Percentiles rank a stretch among this genome's conserved stretches.
These are phyloP conservation scores for Leucoptera coffeella DNA, from an alignment of 2,888 invertebrate species.

Conservation along the genomic window DNA sequence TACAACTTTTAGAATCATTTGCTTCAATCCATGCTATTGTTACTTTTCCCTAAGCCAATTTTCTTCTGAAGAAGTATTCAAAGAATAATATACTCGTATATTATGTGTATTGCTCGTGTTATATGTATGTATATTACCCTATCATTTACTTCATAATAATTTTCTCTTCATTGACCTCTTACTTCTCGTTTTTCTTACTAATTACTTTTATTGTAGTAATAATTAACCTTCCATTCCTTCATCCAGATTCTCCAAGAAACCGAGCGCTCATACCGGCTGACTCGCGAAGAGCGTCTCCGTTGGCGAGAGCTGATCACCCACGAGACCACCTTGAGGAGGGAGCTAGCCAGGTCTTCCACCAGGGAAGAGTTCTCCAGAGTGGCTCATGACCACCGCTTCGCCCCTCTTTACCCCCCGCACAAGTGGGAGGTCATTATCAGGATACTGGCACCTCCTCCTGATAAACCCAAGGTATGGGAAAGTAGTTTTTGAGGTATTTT, in stretches of 20 bases:
- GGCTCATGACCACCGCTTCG: constrained; percentile 74
- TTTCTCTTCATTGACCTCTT: too few relatives aligned
- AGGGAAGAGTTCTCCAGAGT: constrained; percentile 83
- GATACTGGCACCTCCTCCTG: constrained; percentile 67
- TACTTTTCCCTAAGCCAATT: too few relatives aligned
- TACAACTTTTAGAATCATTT: too few relatives aligned
- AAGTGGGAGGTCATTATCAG: constrained; percentile 92
- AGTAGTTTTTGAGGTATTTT: too few relatives aligned
- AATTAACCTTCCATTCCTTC: constrained; percentile 6
- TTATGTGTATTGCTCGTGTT: too few relatives aligned
- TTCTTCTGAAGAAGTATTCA: too few relatives aligned
- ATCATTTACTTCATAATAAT: too few relatives aligned
- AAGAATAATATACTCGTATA: too few relatives aligned
- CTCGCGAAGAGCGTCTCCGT: constrained; percentile 76
- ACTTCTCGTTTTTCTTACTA: too few relatives aligned
- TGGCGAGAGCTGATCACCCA: constrained; percentile 89
- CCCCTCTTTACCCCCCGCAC: constrained; percentile 75
- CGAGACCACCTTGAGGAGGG: constrained; percentile 75
- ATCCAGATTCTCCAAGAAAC: constrained; percentile 31
- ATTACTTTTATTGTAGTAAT: too few relatives aligned
- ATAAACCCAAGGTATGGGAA: constrained; percentile 53
- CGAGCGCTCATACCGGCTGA: constrained; percentile 50
- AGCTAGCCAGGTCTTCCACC: constrained; percentile 74
- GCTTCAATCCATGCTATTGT: too few relatives aligned
- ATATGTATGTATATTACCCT: too few relatives aligned